These are phyloP conservation scores for Metopia argyrocephala DNA, from an alignment of 2,888 invertebrate genomes.

Conservation along the genomic window DNA sequence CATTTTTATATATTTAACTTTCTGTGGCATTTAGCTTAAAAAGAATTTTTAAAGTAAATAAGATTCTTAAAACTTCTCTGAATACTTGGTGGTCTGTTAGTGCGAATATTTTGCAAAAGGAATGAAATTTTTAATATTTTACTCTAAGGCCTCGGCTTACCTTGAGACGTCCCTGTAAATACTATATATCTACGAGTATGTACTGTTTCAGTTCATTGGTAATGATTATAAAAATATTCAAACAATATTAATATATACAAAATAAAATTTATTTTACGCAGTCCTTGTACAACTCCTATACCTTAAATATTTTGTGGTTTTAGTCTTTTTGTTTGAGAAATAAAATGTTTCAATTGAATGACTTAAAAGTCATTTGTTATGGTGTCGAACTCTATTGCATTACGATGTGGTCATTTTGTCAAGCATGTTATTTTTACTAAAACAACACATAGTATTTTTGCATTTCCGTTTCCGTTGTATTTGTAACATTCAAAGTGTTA, in stretches of 20 bases:
- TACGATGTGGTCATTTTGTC: constrained; percentile 44
- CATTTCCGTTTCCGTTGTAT: constrained; percentile 38
- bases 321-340: neutral
- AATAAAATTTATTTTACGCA: constrained; percentile 28
- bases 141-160: no score
- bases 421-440: constrained; percentile 30
- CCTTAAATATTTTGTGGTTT: neutral
- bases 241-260: constrained; percentile 22
- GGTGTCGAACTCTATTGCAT: constrained; percentile 48
- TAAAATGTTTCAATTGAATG: constrained; percentile 28
- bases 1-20: no score
- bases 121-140: neutral
- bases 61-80: no score
- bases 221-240: constrained; percentile 14
- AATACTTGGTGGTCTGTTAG: no score
- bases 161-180: no score
- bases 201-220: no score
- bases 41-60: no score
- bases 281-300: neutral
- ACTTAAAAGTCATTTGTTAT: constrained; percentile 42
- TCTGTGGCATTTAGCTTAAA: no score
- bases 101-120: no score
- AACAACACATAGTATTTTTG: constrained; percentile 38
- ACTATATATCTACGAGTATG: neutral
- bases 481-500: constrained; percentile 13